These are phyloP conservation scores for Characodon lateralis DNA, from an alignment of 2,797 vertebrate genomes.

Conservation along the genomic window DNA sequence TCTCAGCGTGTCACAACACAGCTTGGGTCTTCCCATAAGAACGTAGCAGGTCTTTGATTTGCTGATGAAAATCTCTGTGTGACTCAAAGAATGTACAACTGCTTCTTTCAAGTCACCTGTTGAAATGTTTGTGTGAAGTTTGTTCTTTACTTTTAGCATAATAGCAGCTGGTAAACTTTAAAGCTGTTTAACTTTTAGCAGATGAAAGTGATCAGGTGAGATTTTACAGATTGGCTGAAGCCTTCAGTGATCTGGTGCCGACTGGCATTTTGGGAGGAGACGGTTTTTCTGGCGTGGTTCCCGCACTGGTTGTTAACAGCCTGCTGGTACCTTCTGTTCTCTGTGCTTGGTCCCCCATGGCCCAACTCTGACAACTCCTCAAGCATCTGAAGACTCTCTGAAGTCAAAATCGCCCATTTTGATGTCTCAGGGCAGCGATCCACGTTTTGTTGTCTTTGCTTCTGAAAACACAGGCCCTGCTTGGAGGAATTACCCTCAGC, in stretches of 20 bases:
- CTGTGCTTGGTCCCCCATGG: conserved; percentile 67
- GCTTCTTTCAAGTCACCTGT: conserved; percentile 68
- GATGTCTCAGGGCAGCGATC: conserved; percentile 73
- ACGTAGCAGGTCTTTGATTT: conserved; percentile 52
- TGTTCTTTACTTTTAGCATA: conserved; percentile 1
- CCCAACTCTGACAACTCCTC: conserved; percentile 74
- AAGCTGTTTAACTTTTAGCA: conserved; percentile 45
- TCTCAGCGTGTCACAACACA: conserved; percentile 71
- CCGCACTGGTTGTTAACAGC: conserved; percentile 77
- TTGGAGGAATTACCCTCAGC: conserved; percentile 74
- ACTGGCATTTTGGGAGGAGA: conserved; percentile 74
- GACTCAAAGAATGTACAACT: conserved; percentile 43
- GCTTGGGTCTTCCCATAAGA: conserved; percentile 60
- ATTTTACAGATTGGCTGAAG: conserved; percentile 50
- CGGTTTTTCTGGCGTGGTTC: conserved; percentile 70
- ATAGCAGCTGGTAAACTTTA: conserved; percentile 51
- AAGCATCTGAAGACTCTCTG: conserved; percentile 80
- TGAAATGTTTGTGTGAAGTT: conserved; percentile 44
- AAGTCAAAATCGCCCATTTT: conserved; percentile 79
- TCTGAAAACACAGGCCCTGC: conserved; percentile 72
- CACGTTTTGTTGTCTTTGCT: conserved; percentile 78
- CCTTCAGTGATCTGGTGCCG: conserved; percentile 70
- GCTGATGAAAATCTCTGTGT: conserved; percentile 59
- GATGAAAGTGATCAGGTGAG: conserved; percentile 68
- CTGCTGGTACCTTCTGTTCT: conserved; percentile 82